Percentiles rank a stretch among this genome's conserved stretches.
Evolutionary conservation across 2,113 vertebrate species (phyloP).

Genomic region (Brachyistius frenatus): DNA sequence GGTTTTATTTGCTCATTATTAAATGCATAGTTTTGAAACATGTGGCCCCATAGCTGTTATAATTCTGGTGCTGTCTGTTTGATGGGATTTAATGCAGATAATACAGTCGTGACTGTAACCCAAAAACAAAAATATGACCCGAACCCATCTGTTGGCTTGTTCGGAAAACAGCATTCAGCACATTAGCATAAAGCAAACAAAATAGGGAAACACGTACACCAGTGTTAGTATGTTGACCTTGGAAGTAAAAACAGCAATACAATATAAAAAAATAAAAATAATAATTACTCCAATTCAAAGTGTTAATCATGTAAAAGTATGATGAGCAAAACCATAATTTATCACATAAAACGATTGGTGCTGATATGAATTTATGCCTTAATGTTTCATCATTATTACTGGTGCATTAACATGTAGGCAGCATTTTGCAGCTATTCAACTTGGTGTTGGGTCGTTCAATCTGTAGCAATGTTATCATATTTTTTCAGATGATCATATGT

Average conservation of each 20-base stretch:
- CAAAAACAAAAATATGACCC: neutral
- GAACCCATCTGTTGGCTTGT: slow-evolving; percentile 1
- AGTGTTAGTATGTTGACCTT: too few relatives aligned
- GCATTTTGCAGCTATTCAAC: neutral
- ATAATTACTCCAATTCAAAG: too few relatives aligned
- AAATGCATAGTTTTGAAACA: slow-evolving; percentile 59
- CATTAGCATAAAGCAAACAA: slow-evolving; percentile 19
- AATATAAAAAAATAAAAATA: neutral
- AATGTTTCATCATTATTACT: neutral
- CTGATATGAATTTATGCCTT: neutral
- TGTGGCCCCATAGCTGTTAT: slow-evolving; percentile 3
- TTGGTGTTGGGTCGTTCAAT: neutral
- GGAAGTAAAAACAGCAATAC: neutral
- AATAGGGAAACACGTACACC: neutral
- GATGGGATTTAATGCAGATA: slow-evolving; percentile 37
- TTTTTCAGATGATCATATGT: too few relatives aligned
- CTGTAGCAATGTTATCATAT: too few relatives aligned
- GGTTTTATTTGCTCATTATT: slow-evolving; percentile 57
- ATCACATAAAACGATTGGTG: too few relatives aligned
- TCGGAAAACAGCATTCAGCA: slow-evolving; percentile 7
- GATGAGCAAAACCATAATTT: too few relatives aligned
- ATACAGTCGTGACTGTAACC: neutral
- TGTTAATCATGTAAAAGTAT: too few relatives aligned
- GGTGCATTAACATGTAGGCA: neutral
- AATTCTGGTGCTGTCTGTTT: slow-evolving; percentile 21